Evolutionary conservation across 1,140 invertebrate genomes (phyloP), one percentile per base, ranked within the genome.

Genomic region (Papilio polytes): DNA sequence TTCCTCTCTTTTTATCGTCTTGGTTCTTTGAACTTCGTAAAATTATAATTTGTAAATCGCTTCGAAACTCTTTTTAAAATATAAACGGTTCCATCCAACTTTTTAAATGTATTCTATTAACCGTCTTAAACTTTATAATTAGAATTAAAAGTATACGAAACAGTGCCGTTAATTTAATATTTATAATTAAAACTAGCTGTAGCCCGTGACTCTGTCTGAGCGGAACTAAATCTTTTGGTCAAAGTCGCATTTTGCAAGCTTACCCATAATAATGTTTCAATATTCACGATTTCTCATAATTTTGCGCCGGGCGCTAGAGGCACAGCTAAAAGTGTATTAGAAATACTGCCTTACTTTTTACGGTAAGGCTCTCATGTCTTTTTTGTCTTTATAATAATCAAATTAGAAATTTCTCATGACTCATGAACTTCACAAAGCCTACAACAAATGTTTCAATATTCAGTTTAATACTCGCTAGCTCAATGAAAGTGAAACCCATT

Each of bases 401-500:
- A 66, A 66, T 26, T 26, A 66, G 31, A 70, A 36, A 15, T 70
- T 70, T 15, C 20, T 15, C 26, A 36, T 66, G 22, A 63, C n/a
- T 66, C 26, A 66, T 59, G 20, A 59, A 59, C 2, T 59, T 59
- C 63, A 36, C 15, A 31, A 66, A 22, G n/a, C n/a, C n/a, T n/a
- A n/a, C n/a, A n/a, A n/a, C n/a, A 18, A 70, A 70, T 7, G 22
- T 66, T 66, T 31, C 22, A 15, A 31, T 70, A 70, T 70, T 9
- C 36, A 18, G 13, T 31, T 36, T 36, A 18, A 78, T 63, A 63
- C 56, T 18, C 6, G 4, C 9, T 26, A 44, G 18, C 77, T 4
- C 53, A 63, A 78, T 66, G 59, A 66, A 81, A 72, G 48, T 46
- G 80, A 63, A 74, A 66, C 48, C 51, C 46, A 81, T 78, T 73